Base-by-base conservation (phyloP, 2,113 vertebrate species). In the Saguinus imperator region DNA sequence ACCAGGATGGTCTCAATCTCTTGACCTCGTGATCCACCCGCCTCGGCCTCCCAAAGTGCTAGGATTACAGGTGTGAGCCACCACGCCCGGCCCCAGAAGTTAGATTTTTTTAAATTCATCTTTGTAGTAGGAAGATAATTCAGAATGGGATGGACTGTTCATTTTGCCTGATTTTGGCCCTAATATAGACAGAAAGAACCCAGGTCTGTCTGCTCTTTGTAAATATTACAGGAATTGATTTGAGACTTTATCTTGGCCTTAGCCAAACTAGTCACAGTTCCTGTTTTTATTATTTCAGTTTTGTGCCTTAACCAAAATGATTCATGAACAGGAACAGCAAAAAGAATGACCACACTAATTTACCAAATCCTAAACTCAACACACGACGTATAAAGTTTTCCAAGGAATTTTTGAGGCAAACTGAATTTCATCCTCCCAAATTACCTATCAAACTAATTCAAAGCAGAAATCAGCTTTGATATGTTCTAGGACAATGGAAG, bases 391-490 rank as follows among this genome's bases (percentile, higher is more conserved):
- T 85, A 57, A 73, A 94, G 32, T 96, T 92, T 97, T 96, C 85
- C 76, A 90, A 93, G 68, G n/a, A 89, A 81, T 80, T 81, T 86
- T 94, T 92, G 57, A 96, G 35, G 32, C 66, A 96, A 94, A 77
- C 81, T 73, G 70, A 92, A 97, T 94, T 95, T 90, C 57, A 45
- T 87, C 92, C 43, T 96, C 77, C 94, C 72, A 94, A 68, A 96
- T 96, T 91, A 94, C 85, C 57, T 66, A n/a, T 70, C 57, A 58
- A 95, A 80, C 70, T 94, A 95, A 97, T 94, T 92, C 94, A 95
- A 94, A 95, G 70, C 95, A 92, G 96, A 95, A 97, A 82, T 86
- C 45, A 96, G 43, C 70, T 94, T 89, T 90, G 64, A 17, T 94
- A 76, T 85, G 92, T 85, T 95, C 55, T 50, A 29, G 68, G 95